Percentiles rank a stretch among this genome's conserved stretches.
phyloP scores from a whole-genome alignment of 1,140 invertebrate species.

The Eupeodes corollae region DNA sequence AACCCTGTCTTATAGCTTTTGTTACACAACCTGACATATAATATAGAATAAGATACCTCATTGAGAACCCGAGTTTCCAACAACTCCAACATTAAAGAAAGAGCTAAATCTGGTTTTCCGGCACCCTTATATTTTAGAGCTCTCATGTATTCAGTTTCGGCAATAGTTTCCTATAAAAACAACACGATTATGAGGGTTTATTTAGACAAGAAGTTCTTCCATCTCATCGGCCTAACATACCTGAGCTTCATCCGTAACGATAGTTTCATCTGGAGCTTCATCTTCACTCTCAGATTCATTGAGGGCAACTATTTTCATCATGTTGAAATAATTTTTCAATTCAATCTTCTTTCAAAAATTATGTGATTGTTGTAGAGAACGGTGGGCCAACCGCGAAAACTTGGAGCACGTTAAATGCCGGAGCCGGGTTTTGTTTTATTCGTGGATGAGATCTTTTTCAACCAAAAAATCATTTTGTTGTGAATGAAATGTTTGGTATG shows the following conservation, averaged over 20 bases:
- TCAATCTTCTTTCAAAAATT: no score
- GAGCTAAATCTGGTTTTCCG: conserved; percentile 5
- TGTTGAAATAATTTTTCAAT: neutral
- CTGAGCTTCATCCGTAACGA: conserved; percentile 10
- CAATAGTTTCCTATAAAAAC: conserved; percentile 12
- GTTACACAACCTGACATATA: no score
- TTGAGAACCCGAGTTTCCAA: conserved; percentile 10
- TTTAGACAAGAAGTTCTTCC: neutral
- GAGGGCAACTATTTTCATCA: conserved; percentile 11
- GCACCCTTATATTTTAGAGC: conserved; percentile 11
- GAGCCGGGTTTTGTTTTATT: no score
- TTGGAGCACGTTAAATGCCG: no score
- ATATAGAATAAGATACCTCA: conserved; percentile 3
- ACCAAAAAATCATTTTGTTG: no score
- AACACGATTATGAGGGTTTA: neutral
- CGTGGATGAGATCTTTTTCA: no score
- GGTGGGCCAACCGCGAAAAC: no score
- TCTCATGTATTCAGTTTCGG: conserved; percentile 11
- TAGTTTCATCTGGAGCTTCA: conserved; percentile 2
- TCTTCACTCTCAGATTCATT: conserved; percentile 7
- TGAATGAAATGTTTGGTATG: no score
- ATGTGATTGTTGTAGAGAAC: no score
- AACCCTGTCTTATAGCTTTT: no score
- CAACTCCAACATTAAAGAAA: conserved; percentile 7
- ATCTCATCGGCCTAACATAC: conserved; percentile 4